These are phyloP conservation scores for Lithophane socia DNA, from an alignment of 2,888 invertebrate species.

Conservation along the genomic window DNA sequence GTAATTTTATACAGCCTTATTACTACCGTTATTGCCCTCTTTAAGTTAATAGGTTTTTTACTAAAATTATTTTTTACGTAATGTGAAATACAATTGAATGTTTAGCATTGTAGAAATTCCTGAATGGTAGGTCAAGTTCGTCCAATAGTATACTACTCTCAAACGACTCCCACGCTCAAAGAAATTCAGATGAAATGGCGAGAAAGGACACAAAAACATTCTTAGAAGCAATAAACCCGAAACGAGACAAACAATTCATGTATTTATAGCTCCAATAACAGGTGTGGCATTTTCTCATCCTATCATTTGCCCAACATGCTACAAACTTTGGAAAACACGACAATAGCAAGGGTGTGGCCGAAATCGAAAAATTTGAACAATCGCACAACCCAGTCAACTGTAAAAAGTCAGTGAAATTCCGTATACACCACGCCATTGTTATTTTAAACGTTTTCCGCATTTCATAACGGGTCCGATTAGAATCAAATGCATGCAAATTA, in stretches of 20 bases:
- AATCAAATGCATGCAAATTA: constrained; percentile 57
- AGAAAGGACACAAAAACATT: constrained; percentile 46
- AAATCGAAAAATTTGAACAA: constrained; percentile 77
- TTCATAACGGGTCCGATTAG: constrained; percentile 51
- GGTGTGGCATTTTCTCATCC: constrained; percentile 58
- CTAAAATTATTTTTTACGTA: background rate
- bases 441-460: constrained; percentile 60
- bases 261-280: constrained; percentile 20
- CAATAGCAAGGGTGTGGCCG: constrained; percentile 77
- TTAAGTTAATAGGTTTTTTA: background rate
- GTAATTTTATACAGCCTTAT: background rate
- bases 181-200: constrained; percentile 14
- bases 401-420: constrained; percentile 77
- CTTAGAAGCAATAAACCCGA: constrained; percentile 39
- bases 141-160: background rate
- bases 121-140: constrained; percentile 7
- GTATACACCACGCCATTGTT: constrained; percentile 73
- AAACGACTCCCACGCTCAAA: constrained; percentile 25
- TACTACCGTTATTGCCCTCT: background rate
- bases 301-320: constrained; percentile 44
- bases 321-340: constrained; percentile 72
- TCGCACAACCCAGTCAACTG: constrained; percentile 77
- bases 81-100: background rate
- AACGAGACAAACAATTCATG: constrained; percentile 20
- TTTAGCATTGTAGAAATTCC: background rate